Evolutionary conservation across 2,113 vertebrate species (phyloP).

Genomic region (Pandion haliaetus): DNA sequence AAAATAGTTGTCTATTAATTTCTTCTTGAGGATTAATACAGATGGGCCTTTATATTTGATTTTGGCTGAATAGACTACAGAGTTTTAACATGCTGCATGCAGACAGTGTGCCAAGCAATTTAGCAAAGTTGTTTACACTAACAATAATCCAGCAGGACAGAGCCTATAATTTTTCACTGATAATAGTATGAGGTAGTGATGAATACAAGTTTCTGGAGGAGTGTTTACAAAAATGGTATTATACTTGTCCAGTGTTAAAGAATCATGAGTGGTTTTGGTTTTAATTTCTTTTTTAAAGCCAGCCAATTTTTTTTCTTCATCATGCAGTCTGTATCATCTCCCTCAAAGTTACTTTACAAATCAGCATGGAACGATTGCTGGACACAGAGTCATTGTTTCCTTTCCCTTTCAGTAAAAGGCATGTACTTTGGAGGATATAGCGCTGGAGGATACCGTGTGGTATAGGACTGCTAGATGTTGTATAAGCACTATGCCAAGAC

Average conservation of each 20-base stretch:
- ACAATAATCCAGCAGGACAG: constrained; percentile 51
- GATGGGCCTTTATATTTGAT: constrained; percentile 44
- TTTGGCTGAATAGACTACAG: constrained; percentile 40
- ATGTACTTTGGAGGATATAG: neutral
- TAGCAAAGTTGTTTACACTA: constrained; percentile 61
- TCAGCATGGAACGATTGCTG: neutral
- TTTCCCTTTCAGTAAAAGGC: neutral
- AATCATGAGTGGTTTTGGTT: neutral
- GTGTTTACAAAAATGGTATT: constrained; percentile 1
- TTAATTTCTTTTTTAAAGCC: neutral
- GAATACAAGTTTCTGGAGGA: constrained; percentile 45
- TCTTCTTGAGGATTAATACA: constrained; percentile 60
- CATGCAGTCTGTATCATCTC: neutral
- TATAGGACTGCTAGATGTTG: neutral
- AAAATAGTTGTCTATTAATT: constrained; percentile 65
- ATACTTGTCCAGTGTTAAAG: neutral
- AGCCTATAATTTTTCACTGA: constrained; percentile 35
- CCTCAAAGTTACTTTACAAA: neutral
- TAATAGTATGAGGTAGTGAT: constrained; percentile 22
- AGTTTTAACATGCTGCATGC: constrained; percentile 31
- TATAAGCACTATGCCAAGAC: neutral
- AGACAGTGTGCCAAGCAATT: constrained; percentile 52
- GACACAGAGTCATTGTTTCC: constrained; percentile 17
- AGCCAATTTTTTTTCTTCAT: neutral
- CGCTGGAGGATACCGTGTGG: too few species aligned